Evolutionary conservation across 2,888 invertebrate genomes (phyloP), one percentile per base, ranked within the genome.

Genomic region (Baronia brevicornis): DNA sequence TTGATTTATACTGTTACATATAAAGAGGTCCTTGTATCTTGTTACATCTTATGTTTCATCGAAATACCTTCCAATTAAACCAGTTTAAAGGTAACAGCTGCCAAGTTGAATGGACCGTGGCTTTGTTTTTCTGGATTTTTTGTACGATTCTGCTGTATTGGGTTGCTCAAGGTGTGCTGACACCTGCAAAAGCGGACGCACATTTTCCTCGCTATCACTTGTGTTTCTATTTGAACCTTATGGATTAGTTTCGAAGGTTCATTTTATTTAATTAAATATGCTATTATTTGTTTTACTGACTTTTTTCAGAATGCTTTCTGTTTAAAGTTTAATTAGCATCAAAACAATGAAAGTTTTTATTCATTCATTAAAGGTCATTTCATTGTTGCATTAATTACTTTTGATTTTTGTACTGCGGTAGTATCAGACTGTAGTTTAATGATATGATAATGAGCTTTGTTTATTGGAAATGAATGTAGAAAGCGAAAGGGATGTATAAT

Each of bases 141-240:
- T 20, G n/a, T n/a, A n/a, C 10, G 23, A 17, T 8, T 14, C 31
- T 14, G 9, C 10, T 17, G 17, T 29, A 26, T 33, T 33, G 27
- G 33, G 33, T 30, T 14, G 31, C 27, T 28, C 27, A 31, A 36
- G 36, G 31, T 36, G 36, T 23, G 12, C 31, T 11, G 10, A 36
- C 36, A 36, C 31, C 36, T 36, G 31, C 28, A 22, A 12, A 20
- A 19, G 11, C 30, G 27, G 31, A 36, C 32, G 23, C 27, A 31
- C n/a, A 13, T 18, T 28, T 8, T 10, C 22, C 11, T 11, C 24
- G 19, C 15, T 2, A 13, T 31, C 26, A 18, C 31, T 17, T 29
- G 19, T 19, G 12, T 3, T 18, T 9, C n/a, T 12, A 13, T 10
- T 5, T 1, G 3, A 12, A 4, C 14, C 10, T 8, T 11, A 2